Conservation (phyloP, 92 coral and sea anemone genomes). For the Anthopleura xanthogrammica region DNA sequence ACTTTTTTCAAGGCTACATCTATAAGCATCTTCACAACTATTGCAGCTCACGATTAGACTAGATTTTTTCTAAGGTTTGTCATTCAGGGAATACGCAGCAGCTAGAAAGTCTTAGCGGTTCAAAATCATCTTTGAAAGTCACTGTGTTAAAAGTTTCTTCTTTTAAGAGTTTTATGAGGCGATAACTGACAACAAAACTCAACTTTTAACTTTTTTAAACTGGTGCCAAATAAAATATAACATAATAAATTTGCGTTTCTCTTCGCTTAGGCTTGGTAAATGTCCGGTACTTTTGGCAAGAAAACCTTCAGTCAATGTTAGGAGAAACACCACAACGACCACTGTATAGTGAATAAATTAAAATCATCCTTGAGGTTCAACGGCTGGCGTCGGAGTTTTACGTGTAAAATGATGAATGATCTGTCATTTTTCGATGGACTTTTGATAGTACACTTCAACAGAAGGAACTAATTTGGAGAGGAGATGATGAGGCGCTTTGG, state of each 20-base stretch:
- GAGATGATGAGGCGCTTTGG: neutral
- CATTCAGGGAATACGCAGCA: too few relatives aligned
- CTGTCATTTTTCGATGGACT: neutral
- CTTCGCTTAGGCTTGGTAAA: neutral
- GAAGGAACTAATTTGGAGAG: neutral
- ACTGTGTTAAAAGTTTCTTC: too few relatives aligned
- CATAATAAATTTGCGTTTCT: too few relatives aligned
- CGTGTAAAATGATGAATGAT: neutral
- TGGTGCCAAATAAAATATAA: too few relatives aligned
- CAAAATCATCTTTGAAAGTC: too few relatives aligned
- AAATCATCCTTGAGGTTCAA: neutral
- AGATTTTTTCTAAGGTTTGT: too few relatives aligned
- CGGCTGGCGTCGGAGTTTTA: neutral
- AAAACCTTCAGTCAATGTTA: neutral
- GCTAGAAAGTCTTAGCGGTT: too few relatives aligned
- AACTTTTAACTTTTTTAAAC: neutral
- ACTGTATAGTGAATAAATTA: too few relatives aligned
- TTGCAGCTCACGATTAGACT: too few relatives aligned
- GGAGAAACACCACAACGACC: neutral
- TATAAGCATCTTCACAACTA: too few relatives aligned
- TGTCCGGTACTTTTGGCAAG: neutral
- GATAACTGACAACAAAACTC: neutral
- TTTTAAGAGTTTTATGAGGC: too few relatives aligned
- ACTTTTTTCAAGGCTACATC: too few relatives aligned
- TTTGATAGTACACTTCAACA: neutral